These are phyloP conservation scores for Otolemur garnettii DNA, from an alignment of 2,113 vertebrate genomes.

Conservation along the genomic window DNA sequence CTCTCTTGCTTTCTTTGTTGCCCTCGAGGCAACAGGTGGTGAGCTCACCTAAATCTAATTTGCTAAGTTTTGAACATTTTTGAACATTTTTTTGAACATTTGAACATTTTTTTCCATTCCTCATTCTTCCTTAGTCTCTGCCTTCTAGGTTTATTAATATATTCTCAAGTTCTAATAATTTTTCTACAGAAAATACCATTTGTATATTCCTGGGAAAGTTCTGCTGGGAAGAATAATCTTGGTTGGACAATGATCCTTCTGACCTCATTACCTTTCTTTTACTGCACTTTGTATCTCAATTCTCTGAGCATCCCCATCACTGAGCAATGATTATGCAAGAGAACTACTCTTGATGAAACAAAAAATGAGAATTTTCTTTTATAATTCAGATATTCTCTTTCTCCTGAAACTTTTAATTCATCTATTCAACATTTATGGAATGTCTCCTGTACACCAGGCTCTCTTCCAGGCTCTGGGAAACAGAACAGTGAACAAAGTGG, in stretches of 20 bases:
- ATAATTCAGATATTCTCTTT: background rate
- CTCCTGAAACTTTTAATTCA: background rate
- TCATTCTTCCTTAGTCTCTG: background rate
- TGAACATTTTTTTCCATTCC: too few relatives aligned
- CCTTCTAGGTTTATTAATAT: background rate
- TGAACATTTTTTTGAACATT: too few relatives aligned
- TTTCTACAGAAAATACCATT: background rate
- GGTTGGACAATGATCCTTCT: background rate
- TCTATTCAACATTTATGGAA: background rate
- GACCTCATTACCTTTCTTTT: background rate
- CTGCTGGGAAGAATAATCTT: background rate
- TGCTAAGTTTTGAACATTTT: background rate
- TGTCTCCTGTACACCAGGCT: background rate
- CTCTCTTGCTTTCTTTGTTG: background rate
- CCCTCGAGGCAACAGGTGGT: conserved; percentile 39
- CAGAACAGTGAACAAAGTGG: background rate
- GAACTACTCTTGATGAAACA: background rate
- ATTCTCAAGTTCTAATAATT: background rate
- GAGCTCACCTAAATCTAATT: background rate
- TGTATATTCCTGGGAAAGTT: background rate
- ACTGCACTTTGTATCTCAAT: background rate
- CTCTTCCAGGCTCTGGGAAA: background rate
- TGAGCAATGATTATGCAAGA: background rate
- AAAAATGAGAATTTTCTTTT: background rate
- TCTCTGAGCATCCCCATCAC: background rate